A percentile compares a stretch with the other conserved stretches of the same genome.
phyloP scores from a whole-genome alignment of 2,888 invertebrate species.

The Carpatolechia fugitivella region DNA sequence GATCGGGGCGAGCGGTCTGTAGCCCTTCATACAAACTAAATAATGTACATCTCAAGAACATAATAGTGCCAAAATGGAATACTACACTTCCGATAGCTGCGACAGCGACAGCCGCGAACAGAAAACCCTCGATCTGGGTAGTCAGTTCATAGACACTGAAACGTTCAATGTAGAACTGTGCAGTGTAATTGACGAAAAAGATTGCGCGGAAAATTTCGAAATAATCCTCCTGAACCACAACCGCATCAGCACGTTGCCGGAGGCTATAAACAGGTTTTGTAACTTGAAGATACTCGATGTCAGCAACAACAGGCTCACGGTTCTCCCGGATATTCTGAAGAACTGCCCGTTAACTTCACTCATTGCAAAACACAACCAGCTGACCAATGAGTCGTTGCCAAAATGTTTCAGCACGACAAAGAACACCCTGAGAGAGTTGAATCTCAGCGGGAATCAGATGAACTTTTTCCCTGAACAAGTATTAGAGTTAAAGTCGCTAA shows the following conservation, averaged over 20 bases:
- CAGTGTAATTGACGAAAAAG: conserved; percentile 80
- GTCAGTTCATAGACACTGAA: conserved; percentile 76
- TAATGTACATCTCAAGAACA: background rate
- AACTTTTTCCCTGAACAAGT: conserved; percentile 92
- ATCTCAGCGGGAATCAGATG: conserved; percentile 95
- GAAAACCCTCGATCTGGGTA: conserved; percentile 84
- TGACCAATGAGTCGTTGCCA: conserved; percentile 91
- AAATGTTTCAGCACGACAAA: conserved; percentile 86
- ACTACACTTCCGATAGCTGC: conserved; percentile 90
- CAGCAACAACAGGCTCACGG: conserved; percentile 90
- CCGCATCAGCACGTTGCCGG: conserved; percentile 84
- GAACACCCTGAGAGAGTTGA: conserved; percentile 88
- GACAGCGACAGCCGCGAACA: conserved; percentile 86
- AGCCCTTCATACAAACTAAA: background rate
- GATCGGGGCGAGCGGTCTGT: conserved; percentile 31
- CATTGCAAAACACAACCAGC: conserved; percentile 92
- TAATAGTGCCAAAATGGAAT: conserved; percentile 79
- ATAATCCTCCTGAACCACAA: conserved; percentile 93
- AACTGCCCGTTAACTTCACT: conserved; percentile 87
- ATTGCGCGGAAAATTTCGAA: conserved; percentile 81
- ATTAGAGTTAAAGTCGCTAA: conserved; percentile 86
- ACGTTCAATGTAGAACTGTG: conserved; percentile 80
- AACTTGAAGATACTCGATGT: conserved; percentile 91
- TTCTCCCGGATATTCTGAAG: conserved; percentile 88
- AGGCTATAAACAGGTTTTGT: conserved; percentile 81